These are phyloP conservation scores for Isurus oxyrinchus DNA, from an alignment of 2,113 vertebrate species.

Conservation along the genomic window DNA sequence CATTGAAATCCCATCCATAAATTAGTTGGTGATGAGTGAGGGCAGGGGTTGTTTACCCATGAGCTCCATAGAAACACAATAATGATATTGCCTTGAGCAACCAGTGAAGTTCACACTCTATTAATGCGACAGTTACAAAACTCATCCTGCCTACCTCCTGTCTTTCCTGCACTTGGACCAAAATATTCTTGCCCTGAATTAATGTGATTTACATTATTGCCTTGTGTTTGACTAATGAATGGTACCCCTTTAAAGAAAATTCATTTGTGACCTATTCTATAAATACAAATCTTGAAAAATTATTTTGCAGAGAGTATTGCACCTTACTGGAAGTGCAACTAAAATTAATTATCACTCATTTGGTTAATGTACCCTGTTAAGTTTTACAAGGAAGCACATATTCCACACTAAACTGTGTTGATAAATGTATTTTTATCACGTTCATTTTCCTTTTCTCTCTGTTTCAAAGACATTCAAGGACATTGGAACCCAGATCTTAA, in stretches of 20 bases:
- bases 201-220: not conserved
- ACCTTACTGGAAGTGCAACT: not conserved
- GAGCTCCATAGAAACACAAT: not conserved
- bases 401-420: not conserved
- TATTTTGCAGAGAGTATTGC: not conserved
- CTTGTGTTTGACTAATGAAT: not conserved
- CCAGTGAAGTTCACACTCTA: not conserved
- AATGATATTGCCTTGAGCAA: not conserved
- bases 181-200: not conserved
- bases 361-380: not conserved
- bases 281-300: not conserved
- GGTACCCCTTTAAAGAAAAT: not conserved
- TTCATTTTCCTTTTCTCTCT: not conserved
- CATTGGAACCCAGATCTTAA: not conserved
- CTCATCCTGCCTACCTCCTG: not conserved
- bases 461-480: not conserved
- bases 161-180: not conserved
- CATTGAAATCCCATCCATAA: not conserved
- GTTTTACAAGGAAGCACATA: not conserved
- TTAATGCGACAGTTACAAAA: not conserved
- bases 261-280: not conserved
- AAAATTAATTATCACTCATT: slow-evolving; percentile 4
- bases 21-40: not conserved
- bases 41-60: not conserved
- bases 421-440: not conserved